Base-by-base conservation (phyloP, 1,140 invertebrate species). In the Sitobion miscanthi region DNA sequence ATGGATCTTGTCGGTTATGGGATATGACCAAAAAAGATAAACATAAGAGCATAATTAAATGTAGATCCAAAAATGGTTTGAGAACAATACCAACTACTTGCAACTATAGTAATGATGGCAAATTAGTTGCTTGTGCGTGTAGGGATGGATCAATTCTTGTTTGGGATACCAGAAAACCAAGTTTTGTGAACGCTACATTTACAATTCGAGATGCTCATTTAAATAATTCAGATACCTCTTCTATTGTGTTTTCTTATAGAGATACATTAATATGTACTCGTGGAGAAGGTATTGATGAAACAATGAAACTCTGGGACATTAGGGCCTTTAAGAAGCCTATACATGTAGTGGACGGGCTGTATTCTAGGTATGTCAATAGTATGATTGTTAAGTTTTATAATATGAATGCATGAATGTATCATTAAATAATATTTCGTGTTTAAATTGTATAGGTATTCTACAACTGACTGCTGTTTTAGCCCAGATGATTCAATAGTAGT, bases 81-180 rank as follows among this genome's bases (percentile, higher is more conserved):
- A 98, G 98, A 95, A 98, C 98, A 0, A 96, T 97, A 77, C 98
- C 99, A 0, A 98, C 98, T 1, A 96, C 98, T 0, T 98, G 98
- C 94, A 96, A 96, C 4, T 99, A 97, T 94, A 98, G 97, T 93
- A 95, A 97, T 93, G 99, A 99, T 95, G 99, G 99, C 1, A 97
- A 97, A 93, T 96, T 98, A 0, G 97, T 99, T 38, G 98, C 98
- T 0, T 98, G 98, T 92, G 99, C 97, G 0, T 99, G 99, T 95
- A 96, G 97, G 49, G 99, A 99, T 95, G 99, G 99, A 4, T 99
- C 98, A 0, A 97, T 99, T 94, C 99, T 99, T 95, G 97, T 99
- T 95, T 99, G 99, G 99, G 99, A 99, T 95, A 97, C 98, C 90
- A 96, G 99, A 82, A 97, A 97, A 95, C 91, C 91, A 45, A 97